Base-by-base conservation (phyloP, 30 jellyfish, hydroid and myxozoan species). In the Chironex yamaguchii region DNA sequence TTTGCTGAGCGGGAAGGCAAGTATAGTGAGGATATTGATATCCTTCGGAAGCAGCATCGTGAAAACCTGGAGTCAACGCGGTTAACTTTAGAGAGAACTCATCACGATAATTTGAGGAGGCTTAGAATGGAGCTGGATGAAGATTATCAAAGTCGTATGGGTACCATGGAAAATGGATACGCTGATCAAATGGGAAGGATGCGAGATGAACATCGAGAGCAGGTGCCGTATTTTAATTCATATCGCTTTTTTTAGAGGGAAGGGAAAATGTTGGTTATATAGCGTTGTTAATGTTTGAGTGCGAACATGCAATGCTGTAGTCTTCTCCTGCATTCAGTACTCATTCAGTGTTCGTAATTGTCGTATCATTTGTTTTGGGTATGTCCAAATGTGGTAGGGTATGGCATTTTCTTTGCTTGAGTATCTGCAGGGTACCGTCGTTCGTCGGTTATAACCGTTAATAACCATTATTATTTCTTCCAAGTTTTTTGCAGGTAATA, bases 51-150 rank as follows among this genome's bases (percentile, higher is more conserved):
- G 83, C 71, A 83, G 51, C 89, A 68, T 50, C 85, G 67, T 27
- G 88, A 83, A 2, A 78, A 62, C 12, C 91, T 94, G 3, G 84
- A 68, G 20, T 64, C 91, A 4, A 72, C 97, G 27, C 72, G 93
- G 24, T 63, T 29, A 24, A 82, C 79, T 32, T 49, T 88, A 35
- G 93, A 81, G 34, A 42, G 26, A 25, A 67, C 98, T 36, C 71
- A 88, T 71, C 87, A 74, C 33, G 96, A 79, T 62, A 85, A 82
- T 48, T 70, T 92, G 14, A 67, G 88, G 24, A 90, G 80, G 67
- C 79, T 92, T 4, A 87, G 98, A 11, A 80, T 87, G 0, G 96
- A 92, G 25, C 81, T 92, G 54, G 97, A 92, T 73, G 58, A 73
- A 12, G 98, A 92, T 76, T 79, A 92, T 71, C 88, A 73, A 31